Evolutionary conservation across 2,797 vertebrate genomes (phyloP).

Genomic region (Gambelia wislizenii): DNA sequence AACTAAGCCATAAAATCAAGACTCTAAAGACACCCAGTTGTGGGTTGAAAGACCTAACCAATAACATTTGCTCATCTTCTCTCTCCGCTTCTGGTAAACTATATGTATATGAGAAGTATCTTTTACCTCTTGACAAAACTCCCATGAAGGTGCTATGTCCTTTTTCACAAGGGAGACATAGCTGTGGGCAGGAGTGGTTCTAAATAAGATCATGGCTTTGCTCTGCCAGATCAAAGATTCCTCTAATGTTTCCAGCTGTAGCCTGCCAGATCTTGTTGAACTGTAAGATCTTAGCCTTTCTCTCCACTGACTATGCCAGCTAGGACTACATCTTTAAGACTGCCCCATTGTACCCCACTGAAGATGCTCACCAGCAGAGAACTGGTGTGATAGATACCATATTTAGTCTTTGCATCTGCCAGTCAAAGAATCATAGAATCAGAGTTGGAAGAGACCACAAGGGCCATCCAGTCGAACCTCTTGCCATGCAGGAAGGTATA

Average conservation of each 20-base stretch:
- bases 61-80: conserved; percentile 31
- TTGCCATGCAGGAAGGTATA: no score
- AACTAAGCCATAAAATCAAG: conserved; percentile 45
- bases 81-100: conserved; percentile 62
- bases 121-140: background rate
- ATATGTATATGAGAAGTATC: background rate
- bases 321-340: no score
- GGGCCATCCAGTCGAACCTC: no score
- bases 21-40: conserved; percentile 58
- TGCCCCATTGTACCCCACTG: no score
- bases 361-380: no score
- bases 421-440: no score
- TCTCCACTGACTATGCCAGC: no score
- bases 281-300: no score
- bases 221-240: background rate
- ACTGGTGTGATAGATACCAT: background rate
- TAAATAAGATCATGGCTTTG: background rate
- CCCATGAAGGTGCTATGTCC: no score
- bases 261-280: background rate
- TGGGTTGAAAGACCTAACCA: conserved; percentile 62
- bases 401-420: background rate
- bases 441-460: no score
- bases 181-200: background rate
- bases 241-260: background rate
- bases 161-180: background rate